Evolutionary conservation across 1,140 invertebrate genomes (phyloP), one percentile per base, ranked within the genome.

Genomic region (Bombus vancouverensis): DNA sequence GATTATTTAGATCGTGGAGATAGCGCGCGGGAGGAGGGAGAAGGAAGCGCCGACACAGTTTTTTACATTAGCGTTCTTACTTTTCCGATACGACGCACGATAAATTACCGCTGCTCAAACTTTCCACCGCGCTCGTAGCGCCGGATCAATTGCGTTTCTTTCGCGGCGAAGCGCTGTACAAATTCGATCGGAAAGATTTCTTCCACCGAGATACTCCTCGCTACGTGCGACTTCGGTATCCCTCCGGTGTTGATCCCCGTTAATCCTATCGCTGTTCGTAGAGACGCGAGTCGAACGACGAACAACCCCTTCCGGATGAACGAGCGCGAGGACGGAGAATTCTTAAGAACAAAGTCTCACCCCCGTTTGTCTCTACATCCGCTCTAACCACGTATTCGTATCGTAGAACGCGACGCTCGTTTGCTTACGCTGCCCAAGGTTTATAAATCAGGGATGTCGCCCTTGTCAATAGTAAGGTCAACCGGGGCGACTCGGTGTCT

Each of bases 381-480:
- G 25, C 28, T 5, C 3, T 1, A 3, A 4, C 10, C 22, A 6
- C n/a, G 65, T 87, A 80, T 85, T 83, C 42, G 1, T 88, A 85
- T 66, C 79, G 79, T 42, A n/a, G 57, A 75, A 83, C 66, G 81
- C 66, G 39, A 59, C 79, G 53, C 89, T 90, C 86, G 66, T 90
- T 88, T 90, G 72, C 88, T 90, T 89, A 66, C 81, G 87, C 62
- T 73, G 66, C 37, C 47, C 57, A 39, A 57, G 83, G 59, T 90
- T 85, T 83, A 91, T 92, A 92, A 91, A 92, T 90, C 89, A 89
- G 75, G 72, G 81, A 71, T 77, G 84, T 72, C 78, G 88, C 86
- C 88, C 88, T 88, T 91, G 87, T 91, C 90, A 91, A 89, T 89
- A 70, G 91, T 91, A 91, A 92, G 91, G 88, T 92, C 90, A 91